Conservation (phyloP, 1,140 invertebrate species). For the Diachasmimorpha longicaudata region DNA sequence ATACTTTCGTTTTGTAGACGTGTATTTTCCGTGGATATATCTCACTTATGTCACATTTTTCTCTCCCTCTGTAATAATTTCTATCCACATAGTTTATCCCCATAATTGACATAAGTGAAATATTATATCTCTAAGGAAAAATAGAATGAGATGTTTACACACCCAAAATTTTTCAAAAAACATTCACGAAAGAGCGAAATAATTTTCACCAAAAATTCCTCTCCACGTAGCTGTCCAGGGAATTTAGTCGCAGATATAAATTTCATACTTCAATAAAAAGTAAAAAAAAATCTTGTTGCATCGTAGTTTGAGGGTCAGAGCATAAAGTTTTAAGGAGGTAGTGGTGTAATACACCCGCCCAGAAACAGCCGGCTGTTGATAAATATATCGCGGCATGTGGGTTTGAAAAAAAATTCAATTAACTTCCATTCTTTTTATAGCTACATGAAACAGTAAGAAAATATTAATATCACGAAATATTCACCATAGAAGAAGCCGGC, state of each 20-base stretch:
- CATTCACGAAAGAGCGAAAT: no score
- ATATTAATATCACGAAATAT: not conserved
- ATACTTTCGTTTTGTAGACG: no score
- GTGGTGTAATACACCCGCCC: not conserved
- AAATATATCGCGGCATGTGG: not conserved
- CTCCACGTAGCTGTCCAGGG: not conserved
- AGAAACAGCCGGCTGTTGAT: not conserved
- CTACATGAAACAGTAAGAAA: not conserved
- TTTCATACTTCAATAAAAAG: not conserved
- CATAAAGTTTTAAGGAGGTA: not conserved
- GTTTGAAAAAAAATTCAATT: not conserved
- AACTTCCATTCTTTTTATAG: not conserved
- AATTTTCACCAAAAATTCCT: no score
- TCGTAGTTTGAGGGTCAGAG: not conserved
- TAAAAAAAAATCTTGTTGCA: not conserved
- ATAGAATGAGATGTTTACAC: no score
- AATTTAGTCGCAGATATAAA: not conserved
- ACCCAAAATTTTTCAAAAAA: no score
- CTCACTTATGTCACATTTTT: no score
- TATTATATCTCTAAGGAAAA: no score
- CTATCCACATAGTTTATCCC: no score
- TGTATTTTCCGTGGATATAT: no score
- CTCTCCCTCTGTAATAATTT: no score
- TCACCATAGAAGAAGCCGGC: not conserved
- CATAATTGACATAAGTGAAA: no score